Evolutionary conservation across 2,888 invertebrate species (phyloP), one percentile per base, ranked within the genome.

Genomic region (Heliconius charithonia): DNA sequence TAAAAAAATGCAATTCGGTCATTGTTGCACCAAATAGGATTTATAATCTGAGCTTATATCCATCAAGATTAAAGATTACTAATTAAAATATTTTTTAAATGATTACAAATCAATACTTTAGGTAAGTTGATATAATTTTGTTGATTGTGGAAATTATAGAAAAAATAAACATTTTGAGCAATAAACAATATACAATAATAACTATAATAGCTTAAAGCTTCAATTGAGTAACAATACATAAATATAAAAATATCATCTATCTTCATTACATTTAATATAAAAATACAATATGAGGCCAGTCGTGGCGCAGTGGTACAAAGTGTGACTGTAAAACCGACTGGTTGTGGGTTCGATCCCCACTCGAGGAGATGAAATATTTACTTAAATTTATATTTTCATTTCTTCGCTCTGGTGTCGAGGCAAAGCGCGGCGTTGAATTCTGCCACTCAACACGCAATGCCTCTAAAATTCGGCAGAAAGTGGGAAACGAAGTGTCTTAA

Each of bases 131-230:
- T 16, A 63, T 6, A 27, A 63, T 7, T 27, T 63, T 16, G 59
- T 7, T 63, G 4, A 4, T 27, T 7, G 16, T 7, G 1, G 19
- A 63, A 19, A 27, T 27, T 19, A 19, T 16, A 72, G 32, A 56
- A 32, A 56, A 32, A 56, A 13, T n/a, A 59, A n/a, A 72, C 10
- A 56, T 29, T 32, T 56, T 32, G 13, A 72, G n/a, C 56, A 72
- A 27, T 45, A 25, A 45, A 45, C n/a, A 69, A 70, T 22, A 51
- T 29, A 70, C 22, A n/a, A 32, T 56, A 29, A 22, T 32, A 56
- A 25, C 32, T 66, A 66, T 22, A 27, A 27, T 45, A 70, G 19
- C 45, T 70, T 70, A 70, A 70, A 70, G 70, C 70, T 70, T 51
- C 37, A 51, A 67, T 22, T 67, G 6, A 22, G 16, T 67, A 67